Evolutionary conservation across 53 echinoderm and acorn worm genomes (phyloP), one percentile per base, ranked within the genome.

Genomic region (Apostichopus leukothele): DNA sequence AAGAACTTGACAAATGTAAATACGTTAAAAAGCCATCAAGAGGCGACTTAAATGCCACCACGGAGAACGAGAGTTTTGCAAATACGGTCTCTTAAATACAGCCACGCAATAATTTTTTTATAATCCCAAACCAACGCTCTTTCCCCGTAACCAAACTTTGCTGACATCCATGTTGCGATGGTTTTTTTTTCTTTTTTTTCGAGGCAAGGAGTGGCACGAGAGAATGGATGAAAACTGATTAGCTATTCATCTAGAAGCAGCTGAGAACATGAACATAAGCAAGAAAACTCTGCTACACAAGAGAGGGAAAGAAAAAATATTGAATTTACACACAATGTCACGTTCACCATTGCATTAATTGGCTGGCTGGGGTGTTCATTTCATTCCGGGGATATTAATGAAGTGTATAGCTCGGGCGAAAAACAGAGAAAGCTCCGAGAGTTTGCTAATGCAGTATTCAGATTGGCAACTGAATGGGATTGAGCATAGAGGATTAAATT

Each of bases 291-390:
- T 54, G 81, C 81, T 59, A 81, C 81, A 59, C 79, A 81, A 54
- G 55, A 81, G 81, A 77, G 10, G 57, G 57, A 57, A 57, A 57
- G 71, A 19, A 71, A 71, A 81, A 81, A 81, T 54, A 81, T 81
- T 81, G 81, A 81, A 81, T 81, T 81, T 81, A 81, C 81, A 81
- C 81, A 81, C 81, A 81, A 81, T 81, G 81, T 81, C 81, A 81
- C 81, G 81, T 81, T 81, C 81, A 81, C 52, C 81, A 81, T 55
- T 81, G 81, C 81, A 53, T 81, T 81, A 81, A 81, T 81, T 81
- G 81, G 55, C 81, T 81, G 54, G 53, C 55, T 81, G 81, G 22
- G 55, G 81, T 81, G 59, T 81, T 81, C 81, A 81, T 81, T 81
- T 81, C 81, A 81, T 81, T 81, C 59, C 6, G 81, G 81, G 81